Evolutionary conservation across 2,113 vertebrate species (phyloP).

Genomic region (Nothobranchius kuhntae): DNA sequence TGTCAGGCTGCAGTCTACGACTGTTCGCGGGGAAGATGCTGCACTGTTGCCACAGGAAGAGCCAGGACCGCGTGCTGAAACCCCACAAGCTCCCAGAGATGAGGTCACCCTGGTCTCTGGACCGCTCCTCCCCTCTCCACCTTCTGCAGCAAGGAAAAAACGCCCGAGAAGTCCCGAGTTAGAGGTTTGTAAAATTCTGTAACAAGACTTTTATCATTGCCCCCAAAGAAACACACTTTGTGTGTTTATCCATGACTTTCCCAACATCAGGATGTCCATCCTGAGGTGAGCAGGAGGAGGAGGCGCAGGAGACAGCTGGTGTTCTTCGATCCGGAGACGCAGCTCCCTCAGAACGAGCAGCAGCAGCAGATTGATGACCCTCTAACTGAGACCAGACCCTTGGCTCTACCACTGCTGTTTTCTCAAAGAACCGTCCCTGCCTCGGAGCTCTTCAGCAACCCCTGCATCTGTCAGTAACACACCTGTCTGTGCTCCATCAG

Average conservation of each 20-base stretch:
- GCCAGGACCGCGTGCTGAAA: constrained; percentile 14
- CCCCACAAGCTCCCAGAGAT: constrained; percentile 16
- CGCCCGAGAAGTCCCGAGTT: not conserved
- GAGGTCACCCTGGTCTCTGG: constrained; percentile 46
- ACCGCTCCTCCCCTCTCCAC: constrained; percentile 6
- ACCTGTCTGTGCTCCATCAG: not conserved
- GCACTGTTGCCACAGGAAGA: constrained; percentile 49
- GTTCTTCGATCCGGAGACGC: constrained; percentile 72
- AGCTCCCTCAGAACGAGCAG: constrained; percentile 60
- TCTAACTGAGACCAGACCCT: constrained; percentile 42
- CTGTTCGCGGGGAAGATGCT: constrained; percentile 41
- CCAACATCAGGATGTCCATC: constrained; percentile 18
- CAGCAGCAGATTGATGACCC: constrained; percentile 51
- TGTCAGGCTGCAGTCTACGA: constrained; percentile 57
- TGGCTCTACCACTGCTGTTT: not conserved
- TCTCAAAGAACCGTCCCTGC: constrained; percentile 25
- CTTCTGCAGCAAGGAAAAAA: not conserved
- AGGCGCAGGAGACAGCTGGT: constrained; percentile 66
- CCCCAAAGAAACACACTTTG: too few species aligned
- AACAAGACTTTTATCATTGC: too few species aligned
- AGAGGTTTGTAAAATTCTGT: constrained; percentile 25
- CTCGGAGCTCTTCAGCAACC: constrained; percentile 57
- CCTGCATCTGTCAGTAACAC: constrained; percentile 73
- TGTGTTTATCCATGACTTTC: not conserved
- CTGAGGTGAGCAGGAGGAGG: constrained; percentile 26